Evolutionary conservation across 53 echinoderm and acorn worm genomes (phyloP).

Genomic region (Holothuria leucospilota): DNA sequence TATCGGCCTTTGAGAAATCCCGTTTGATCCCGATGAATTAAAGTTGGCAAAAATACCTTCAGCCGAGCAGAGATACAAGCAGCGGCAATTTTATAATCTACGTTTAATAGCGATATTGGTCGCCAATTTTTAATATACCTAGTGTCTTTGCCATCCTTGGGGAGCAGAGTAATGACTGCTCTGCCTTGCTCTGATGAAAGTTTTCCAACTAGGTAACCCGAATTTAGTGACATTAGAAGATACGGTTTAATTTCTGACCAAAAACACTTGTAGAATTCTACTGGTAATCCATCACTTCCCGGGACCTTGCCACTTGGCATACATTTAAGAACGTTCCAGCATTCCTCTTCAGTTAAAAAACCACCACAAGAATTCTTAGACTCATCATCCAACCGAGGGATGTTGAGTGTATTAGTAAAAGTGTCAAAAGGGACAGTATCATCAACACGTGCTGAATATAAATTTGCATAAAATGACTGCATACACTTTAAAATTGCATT

Average conservation of each 20-base stretch:
- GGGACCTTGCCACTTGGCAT: conserved; percentile 7
- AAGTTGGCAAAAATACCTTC: neutral
- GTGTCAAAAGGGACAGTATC: neutral
- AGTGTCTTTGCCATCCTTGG: neutral
- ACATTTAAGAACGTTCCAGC: neutral
- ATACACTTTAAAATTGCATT: neutral
- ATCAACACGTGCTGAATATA: neutral
- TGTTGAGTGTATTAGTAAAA: neutral
- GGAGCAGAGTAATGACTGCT: neutral
- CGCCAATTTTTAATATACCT: neutral
- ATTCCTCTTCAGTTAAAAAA: conserved; percentile 3
- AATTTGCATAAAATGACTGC: neutral
- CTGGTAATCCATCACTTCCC: neutral
- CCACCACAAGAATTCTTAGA: neutral
- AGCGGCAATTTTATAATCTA: conserved; percentile 21
- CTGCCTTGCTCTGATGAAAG: neutral
- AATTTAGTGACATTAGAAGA: neutral
- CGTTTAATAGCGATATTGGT: too few relatives aligned
- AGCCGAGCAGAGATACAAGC: conserved; percentile 6
- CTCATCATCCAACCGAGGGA: neutral
- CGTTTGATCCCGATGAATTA: neutral
- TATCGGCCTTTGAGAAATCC: neutral
- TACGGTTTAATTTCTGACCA: neutral
- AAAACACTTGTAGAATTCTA: conserved; percentile 3
- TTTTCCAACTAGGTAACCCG: neutral